These are phyloP conservation scores for Todus mexicanus DNA, from an alignment of 2,797 vertebrate species.

Conservation along the genomic window DNA sequence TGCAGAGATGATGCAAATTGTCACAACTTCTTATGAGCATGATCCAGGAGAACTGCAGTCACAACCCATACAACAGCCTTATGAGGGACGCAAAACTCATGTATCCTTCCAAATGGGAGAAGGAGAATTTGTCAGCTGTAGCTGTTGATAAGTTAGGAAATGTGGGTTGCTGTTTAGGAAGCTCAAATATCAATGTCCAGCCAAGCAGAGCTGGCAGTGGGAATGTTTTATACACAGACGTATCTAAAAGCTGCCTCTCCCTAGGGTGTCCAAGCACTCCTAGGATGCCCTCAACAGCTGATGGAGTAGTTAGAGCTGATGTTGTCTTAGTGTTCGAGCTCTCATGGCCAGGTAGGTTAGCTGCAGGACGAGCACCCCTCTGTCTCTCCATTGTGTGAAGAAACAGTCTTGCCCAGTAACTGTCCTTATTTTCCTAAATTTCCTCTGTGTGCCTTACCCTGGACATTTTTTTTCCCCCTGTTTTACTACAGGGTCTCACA, in stretches of 20 bases:
- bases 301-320: background rate
- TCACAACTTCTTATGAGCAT: accelerated
- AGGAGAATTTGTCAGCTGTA: background rate
- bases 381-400: background rate
- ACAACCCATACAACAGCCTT: background rate
- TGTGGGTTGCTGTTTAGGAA: background rate
- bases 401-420: background rate
- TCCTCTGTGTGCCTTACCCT: background rate
- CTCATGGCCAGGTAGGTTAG: background rate
- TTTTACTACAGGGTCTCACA: background rate
- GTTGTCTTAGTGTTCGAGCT: background rate
- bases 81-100: background rate
- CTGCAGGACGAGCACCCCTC: background rate
- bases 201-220: background rate
- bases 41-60: background rate
- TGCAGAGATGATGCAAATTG: background rate
- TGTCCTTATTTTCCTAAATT: background rate
- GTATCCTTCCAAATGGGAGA: background rate
- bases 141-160: background rate
- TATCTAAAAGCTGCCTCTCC: background rate
- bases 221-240: background rate
- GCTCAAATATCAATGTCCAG: background rate
- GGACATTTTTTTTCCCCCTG: too few relatives aligned
- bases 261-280: background rate
- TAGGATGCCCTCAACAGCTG: background rate